Percentiles rank a stretch among this genome's conserved stretches.
Evolutionary conservation across 2,797 vertebrate genomes (phyloP).

Genomic region (Tenualosa thibaudeaui): DNA sequence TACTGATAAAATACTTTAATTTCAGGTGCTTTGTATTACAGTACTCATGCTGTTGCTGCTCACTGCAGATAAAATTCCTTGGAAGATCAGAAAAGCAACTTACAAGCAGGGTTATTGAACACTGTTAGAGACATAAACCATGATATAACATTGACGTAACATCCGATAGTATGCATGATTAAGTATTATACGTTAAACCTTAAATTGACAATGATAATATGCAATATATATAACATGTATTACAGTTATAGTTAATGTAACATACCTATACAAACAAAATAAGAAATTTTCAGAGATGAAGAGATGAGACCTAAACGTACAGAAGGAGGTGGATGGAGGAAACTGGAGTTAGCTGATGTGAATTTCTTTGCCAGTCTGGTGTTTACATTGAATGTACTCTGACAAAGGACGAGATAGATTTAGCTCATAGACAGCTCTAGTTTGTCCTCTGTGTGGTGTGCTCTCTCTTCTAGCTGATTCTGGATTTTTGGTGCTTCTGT

Average conservation of each 20-base stretch:
- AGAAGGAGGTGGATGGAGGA: background rate
- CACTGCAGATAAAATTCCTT: background rate
- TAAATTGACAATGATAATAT: background rate
- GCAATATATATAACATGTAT: background rate
- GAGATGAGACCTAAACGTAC: background rate
- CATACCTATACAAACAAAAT: background rate
- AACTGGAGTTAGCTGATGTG: background rate
- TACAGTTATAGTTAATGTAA: background rate
- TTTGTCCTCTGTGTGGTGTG: constrained; percentile 34
- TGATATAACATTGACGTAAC: too few relatives aligned
- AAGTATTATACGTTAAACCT: background rate
- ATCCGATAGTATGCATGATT: too few relatives aligned
- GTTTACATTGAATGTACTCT: background rate
- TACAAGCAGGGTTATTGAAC: too few relatives aligned
- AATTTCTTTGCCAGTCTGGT: background rate
- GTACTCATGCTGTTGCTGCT: background rate
- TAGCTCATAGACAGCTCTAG: background rate
- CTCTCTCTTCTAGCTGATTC: constrained; percentile 58
- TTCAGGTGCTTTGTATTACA: background rate
- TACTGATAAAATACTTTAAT: background rate
- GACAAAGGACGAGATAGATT: background rate
- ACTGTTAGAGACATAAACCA: too few relatives aligned
- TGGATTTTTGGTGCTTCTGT: background rate
- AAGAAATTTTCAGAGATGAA: background rate
- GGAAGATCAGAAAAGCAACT: background rate